phyloP scores from a whole-genome alignment of 2,797 vertebrate genomes.

The Alcedo atthis region DNA sequence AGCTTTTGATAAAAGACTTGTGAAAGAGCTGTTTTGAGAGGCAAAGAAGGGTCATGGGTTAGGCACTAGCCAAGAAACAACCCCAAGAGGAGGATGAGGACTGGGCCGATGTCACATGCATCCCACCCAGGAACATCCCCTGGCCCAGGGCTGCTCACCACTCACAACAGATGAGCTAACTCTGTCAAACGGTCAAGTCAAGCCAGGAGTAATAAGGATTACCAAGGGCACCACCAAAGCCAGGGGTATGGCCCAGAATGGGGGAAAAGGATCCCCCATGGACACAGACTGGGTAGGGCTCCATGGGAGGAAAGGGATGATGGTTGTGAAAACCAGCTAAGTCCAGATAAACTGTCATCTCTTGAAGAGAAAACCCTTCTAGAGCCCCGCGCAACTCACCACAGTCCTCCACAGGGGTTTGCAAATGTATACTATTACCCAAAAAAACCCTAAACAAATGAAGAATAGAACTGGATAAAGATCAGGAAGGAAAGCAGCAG shows the following conservation, averaged over 20 bases:
- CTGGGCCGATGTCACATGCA: fast-evolving
- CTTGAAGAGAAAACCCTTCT: neutral
- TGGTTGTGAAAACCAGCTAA: neutral
- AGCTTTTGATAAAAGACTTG: neutral
- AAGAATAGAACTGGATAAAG: neutral
- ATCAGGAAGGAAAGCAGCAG: neutral
- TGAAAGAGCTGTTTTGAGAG: neutral
- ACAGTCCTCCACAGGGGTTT: neutral
- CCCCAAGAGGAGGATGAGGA: neutral
- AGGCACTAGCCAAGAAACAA: neutral
- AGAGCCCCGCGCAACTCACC: neutral
- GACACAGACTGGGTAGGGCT: neutral
- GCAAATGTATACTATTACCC: neutral
- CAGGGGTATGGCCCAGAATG: fast-evolving
- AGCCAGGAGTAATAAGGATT: fast-evolving
- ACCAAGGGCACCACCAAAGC: neutral
- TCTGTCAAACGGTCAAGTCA: neutral
- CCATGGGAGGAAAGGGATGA: neutral
- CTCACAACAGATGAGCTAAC: fast-evolving
- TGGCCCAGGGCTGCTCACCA: neutral
- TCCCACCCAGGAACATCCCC: neutral
- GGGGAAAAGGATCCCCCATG: neutral
- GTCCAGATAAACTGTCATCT: neutral
- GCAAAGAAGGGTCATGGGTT: neutral
- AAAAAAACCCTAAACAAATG: neutral